Evolutionary conservation across 1,140 invertebrate genomes (phyloP), one percentile per base, ranked within the genome.

Genomic region (Lordiphosa clarofinis): DNA sequence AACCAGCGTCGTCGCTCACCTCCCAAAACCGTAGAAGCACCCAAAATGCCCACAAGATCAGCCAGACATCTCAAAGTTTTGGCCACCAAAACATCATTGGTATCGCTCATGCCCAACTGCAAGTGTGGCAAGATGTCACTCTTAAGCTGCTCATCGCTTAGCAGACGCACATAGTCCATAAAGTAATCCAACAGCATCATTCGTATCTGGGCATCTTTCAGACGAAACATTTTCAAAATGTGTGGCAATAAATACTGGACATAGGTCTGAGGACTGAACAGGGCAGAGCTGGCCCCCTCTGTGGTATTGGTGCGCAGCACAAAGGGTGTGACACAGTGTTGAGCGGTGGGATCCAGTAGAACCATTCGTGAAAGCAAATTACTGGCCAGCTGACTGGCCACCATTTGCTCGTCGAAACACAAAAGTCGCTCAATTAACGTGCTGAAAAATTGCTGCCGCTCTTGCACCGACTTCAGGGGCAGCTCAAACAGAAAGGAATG

Each of bases 21-120:
- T 9, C 96, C 95, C 40, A 97, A 94, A 0, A 97, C 95, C 12
- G 92, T 91, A 1, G 93, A 91, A 11, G 94, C 93, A 2, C 87
- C 96, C 13, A 97, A 89, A 56, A 97, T 92, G 2, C 95, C 94
- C 15, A 97, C 94, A 36, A 97, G 86, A 82, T 95, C 94, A 36
- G 95, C 95, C 28, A 97, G 88, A 50, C 94, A 94, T 40, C 92
- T 91, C 36, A 97, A 87, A 4, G 95, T 97, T 52, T 93, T 92
- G 19, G 94, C 92, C 1, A 97, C 96, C 40, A 97, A 88, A 33
- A 91, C 90, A 84, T 97, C 94, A 86, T 95, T 94, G 0, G 92
- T 94, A 68, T 97, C 95, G 87, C 94, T 94, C 62, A 96, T 94
- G 3, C 95, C 95, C 11, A 96, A 91, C 6, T 96, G 90, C n/a